Percentiles rank a stretch among this genome's conserved stretches.
Conservation (phyloP, 2,888 invertebrate species). For the Mythimna ferrago region DNA sequence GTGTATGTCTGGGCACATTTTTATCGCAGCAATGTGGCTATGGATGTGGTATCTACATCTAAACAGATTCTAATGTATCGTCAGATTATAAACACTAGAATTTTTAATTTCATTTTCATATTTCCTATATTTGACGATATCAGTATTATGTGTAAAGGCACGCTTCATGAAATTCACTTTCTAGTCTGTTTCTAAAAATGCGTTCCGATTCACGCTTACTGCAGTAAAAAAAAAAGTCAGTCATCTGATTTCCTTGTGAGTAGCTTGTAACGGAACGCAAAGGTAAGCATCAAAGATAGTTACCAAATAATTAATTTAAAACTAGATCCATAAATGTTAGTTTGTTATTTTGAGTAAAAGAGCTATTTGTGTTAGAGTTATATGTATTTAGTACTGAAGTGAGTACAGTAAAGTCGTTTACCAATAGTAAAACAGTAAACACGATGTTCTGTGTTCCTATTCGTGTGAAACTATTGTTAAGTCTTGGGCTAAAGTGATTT, state of each 20-base stretch:
- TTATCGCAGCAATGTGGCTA: not conserved
- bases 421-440: no score
- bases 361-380: slow-evolving; percentile 16
- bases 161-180: slow-evolving; percentile 34
- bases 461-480: no score
- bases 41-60: no score
- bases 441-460: no score
- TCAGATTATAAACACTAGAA: not conserved
- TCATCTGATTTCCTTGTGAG: slow-evolving; percentile 21
- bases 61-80: not conserved
- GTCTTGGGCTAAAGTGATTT: no score
- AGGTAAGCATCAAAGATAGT: slow-evolving; percentile 67
- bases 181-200: slow-evolving; percentile 56
- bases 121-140: slow-evolving; percentile 15
- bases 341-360: slow-evolving; percentile 43
- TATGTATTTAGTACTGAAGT: slow-evolving; percentile 13
- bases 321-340: slow-evolving; percentile 22
- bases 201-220: slow-evolving; percentile 39
- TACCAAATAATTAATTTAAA: slow-evolving; percentile 69
- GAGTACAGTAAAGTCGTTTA: no score
- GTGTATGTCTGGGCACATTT: not conserved
- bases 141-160: slow-evolving; percentile 18
- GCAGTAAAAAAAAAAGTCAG: not conserved
- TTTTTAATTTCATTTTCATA: not conserved
- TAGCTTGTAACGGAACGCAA: slow-evolving; percentile 35